Conservation (phyloP, 2,797 vertebrate species). For the Pyrocephalus nanus region DNA sequence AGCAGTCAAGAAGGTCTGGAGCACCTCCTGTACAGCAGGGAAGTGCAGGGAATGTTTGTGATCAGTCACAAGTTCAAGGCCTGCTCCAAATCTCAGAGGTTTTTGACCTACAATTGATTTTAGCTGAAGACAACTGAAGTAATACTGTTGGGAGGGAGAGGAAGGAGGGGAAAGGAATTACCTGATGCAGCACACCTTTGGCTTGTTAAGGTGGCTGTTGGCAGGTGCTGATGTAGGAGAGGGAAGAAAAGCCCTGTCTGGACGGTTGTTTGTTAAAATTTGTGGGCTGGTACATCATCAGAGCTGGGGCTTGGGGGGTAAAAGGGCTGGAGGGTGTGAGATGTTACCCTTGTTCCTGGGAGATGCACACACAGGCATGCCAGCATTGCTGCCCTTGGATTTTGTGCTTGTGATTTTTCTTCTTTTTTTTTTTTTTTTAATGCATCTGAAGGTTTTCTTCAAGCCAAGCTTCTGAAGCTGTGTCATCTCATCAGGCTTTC, state of each 20-base stretch:
- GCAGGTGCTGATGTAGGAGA: background rate
- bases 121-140: background rate
- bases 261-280: background rate
- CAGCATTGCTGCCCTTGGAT: background rate
- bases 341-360: too few species aligned
- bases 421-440: too few species aligned
- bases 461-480: background rate
- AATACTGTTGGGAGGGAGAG: background rate
- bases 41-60: background rate
- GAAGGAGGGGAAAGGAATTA: background rate
- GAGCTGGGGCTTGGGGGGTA: background rate
- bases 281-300: background rate
- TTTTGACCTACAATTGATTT: background rate
- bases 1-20: background rate
- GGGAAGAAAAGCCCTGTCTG: background rate
- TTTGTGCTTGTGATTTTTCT: background rate
- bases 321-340: background rate
- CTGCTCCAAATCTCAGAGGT: background rate
- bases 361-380: rapidly evolving
- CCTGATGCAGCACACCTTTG: background rate
- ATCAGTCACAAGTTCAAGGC: background rate
- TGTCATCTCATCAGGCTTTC: background rate
- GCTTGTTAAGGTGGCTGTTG: background rate
- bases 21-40: background rate
- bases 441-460: background rate